Conservation (phyloP, 2,797 vertebrate genomes). For the Acestrorhynchus altus region DNA sequence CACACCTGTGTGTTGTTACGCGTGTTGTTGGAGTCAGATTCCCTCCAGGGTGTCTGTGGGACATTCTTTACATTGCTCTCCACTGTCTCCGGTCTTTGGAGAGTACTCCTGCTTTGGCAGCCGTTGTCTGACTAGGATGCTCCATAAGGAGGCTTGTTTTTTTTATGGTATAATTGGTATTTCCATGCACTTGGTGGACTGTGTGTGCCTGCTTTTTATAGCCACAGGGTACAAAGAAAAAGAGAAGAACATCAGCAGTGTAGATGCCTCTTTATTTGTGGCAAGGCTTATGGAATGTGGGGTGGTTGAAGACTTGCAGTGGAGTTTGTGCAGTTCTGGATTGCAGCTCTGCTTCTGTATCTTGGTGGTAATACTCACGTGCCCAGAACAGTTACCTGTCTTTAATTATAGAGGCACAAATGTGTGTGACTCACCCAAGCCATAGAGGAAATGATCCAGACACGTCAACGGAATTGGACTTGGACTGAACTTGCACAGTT, state of each 20-base stretch:
- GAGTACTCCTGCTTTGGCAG: background rate
- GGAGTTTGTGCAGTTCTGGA: background rate
- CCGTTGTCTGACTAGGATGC: background rate
- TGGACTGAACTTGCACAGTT: background rate
- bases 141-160: background rate
- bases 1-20: constrained; percentile 3
- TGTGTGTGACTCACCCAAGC: constrained; percentile 7
- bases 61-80: constrained; percentile 39
- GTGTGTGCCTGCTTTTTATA: constrained; percentile 10
- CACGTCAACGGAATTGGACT: constrained; percentile 2
- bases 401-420: background rate
- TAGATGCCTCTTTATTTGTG: background rate
- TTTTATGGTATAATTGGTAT: background rate
- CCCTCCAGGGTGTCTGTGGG: constrained; percentile 18
- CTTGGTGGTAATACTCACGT: background rate
- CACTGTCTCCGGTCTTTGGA: background rate
- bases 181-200: background rate
- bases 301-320: background rate
- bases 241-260: constrained; percentile 58
- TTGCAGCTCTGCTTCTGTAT: background rate
- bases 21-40: background rate
- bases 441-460: constrained; percentile 20
- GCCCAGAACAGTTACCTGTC: background rate
- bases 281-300: constrained; percentile 25
- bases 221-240: constrained; percentile 23